Evolutionary conservation across 2,797 vertebrate genomes (phyloP).

Genomic region (Acrossocheilus fasciatus): DNA sequence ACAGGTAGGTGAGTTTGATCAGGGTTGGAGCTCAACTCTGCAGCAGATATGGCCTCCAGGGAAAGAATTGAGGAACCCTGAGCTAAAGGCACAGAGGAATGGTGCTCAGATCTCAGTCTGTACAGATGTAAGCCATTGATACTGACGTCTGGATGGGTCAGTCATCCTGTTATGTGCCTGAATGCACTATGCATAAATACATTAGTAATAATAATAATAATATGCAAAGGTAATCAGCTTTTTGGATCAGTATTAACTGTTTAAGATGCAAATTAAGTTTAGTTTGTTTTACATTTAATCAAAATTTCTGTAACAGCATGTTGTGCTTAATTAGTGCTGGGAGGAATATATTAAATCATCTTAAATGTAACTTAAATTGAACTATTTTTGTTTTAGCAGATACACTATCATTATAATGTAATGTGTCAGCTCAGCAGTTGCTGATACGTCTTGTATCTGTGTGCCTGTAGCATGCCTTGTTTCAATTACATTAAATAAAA

Average conservation of each 20-base stretch:
- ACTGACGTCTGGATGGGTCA: neutral
- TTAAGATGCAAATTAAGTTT: neutral
- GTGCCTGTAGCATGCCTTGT: neutral
- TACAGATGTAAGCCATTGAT: neutral
- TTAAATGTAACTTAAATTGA: too few relatives aligned
- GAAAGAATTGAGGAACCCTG: too few relatives aligned
- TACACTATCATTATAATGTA: neutral
- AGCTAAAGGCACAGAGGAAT: neutral
- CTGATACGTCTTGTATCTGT: neutral
- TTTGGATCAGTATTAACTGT: conserved; percentile 7
- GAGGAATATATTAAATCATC: neutral
- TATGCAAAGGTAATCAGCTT: neutral
- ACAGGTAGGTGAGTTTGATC: too few relatives aligned
- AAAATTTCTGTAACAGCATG: neutral
- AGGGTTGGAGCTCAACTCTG: too few relatives aligned
- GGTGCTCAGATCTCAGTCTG: neutral
- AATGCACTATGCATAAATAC: neutral
- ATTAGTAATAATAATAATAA: neutral
- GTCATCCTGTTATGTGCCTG: neutral
- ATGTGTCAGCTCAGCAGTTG: neutral
- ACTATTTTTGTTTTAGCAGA: neutral
- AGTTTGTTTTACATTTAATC: neutral
- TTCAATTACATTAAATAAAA: conserved; percentile 3
- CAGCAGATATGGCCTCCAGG: too few relatives aligned
- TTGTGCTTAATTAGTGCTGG: neutral